Percentiles rank a stretch among this genome's conserved stretches.
phyloP scores from a whole-genome alignment of 2,113 vertebrate species.

The Loxodonta africana region DNA sequence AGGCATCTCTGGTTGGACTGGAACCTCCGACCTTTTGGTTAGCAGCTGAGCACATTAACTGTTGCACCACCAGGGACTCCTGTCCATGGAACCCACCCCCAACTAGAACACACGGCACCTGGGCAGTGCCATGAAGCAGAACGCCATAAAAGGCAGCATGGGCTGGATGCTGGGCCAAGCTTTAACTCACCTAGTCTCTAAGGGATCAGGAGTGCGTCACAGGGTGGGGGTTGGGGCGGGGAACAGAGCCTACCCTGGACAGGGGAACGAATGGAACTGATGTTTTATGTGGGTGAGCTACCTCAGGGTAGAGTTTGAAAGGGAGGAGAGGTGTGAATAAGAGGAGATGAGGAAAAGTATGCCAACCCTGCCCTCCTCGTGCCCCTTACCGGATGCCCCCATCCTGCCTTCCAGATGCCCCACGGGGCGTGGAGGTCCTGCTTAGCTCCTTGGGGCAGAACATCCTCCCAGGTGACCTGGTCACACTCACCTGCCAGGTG shows the following conservation, averaged over 20 bases:
- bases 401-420: constrained; percentile 80
- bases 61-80: background rate
- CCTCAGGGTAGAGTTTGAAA: background rate
- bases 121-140: background rate
- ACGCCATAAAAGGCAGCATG: background rate
- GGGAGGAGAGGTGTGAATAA: background rate
- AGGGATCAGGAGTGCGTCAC: background rate
- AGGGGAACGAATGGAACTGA: background rate
- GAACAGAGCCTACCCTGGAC: background rate
- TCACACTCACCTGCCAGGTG: constrained; percentile 82
- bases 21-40: background rate
- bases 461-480: constrained; percentile 81
- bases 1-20: background rate
- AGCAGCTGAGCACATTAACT: background rate
- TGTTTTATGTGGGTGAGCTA: background rate
- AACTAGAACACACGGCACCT: background rate
- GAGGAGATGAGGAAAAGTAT: background rate
- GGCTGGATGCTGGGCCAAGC: background rate
- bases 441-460: constrained; percentile 73
- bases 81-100: background rate
- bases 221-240: too few relatives aligned
- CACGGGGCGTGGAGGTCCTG: constrained; percentile 68
- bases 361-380: too few relatives aligned
- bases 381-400: fast-evolving
- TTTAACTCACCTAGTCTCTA: background rate